Base-by-base conservation (phyloP, 2,797 vertebrate species). In the Leuciscus waleckii region DNA sequence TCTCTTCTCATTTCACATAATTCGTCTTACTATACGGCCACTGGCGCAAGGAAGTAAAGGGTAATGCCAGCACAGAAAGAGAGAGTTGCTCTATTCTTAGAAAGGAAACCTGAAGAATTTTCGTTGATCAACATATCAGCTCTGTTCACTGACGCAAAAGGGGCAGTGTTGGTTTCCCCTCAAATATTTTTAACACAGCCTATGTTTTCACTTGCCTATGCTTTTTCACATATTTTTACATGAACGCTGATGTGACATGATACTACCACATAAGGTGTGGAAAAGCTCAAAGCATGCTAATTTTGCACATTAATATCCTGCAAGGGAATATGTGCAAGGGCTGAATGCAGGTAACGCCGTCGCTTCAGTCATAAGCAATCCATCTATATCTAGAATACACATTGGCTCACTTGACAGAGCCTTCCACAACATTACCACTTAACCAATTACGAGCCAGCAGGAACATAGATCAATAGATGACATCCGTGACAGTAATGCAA, bases 351-450 rank as follows among this genome's bases (percentile, higher is more conserved):
- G 46, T 26, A 73, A 75, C 1, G 41, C 43, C 65, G 79, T 68
- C 75, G 70, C 29, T 51, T 74, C n/a, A 4, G 23, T 81, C 43
- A n/a, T 4, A 17, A 46, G 79, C 35, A 10, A 86, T 82, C 79
- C 41, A 23, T 82, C 85, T 82, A 70, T 17, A 82, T 86, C 41
- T 49, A 46, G 13, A 70, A 46, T 68, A 58, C 63, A 81, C 37
- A 78, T 61, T 26, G 41, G 16, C 70, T 81, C 69, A 65, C 71
- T 82, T 78, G 73, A 86, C 65, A 78, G 39, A 73, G 56, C 54
- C 83, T 79, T 85, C 68, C 83, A 85, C 80, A 82, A 68, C 58
- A 75, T 82, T 81, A 81, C 79, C 61, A 76, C 79, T 86, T 82
- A 82, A 82, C 85, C 83, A 61, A 82, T 86, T 82, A 82, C 65